Conservation (phyloP, 23 tunicate species). For the Corella eumyota region DNA sequence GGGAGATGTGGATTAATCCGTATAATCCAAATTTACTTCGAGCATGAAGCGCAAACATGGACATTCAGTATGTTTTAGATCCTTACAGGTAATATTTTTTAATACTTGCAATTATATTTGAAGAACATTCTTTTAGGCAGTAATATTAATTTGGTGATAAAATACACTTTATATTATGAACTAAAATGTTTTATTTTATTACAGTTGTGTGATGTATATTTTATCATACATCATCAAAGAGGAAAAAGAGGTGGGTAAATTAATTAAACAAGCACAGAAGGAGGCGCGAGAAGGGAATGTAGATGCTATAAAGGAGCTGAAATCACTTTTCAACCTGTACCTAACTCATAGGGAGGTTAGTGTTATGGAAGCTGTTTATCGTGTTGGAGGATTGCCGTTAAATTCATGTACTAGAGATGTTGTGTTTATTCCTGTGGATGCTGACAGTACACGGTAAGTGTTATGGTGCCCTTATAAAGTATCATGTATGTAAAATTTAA, state of each 20-base stretch:
- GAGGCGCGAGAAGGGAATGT: not conserved
- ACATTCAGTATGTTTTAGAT: too few species aligned
- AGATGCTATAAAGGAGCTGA: not conserved
- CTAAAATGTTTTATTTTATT: conserved; percentile 7
- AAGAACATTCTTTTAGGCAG: too few species aligned
- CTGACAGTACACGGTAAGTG: too few species aligned
- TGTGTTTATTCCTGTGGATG: too few species aligned
- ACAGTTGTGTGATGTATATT: not conserved
- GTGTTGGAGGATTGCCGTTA: too few species aligned
- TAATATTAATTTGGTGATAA: too few species aligned
- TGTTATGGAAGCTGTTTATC: not conserved
- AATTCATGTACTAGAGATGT: too few species aligned
- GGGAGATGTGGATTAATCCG: too few species aligned
- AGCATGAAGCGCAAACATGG: conserved; percentile 22
- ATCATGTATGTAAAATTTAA: too few species aligned
- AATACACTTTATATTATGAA: too few species aligned
- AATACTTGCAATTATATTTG: too few species aligned
- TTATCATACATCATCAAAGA: not conserved
- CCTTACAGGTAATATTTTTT: conserved; percentile 15
- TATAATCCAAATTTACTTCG: conserved; percentile 6
- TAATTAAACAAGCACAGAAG: conserved; percentile 1
- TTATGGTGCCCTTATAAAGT: too few species aligned
- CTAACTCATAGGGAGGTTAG: conserved; percentile 3
- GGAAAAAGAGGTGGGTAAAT: not conserved
- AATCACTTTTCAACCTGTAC: not conserved